Conservation (phyloP, 2,888 invertebrate genomes). For the Catocala nupta region DNA sequence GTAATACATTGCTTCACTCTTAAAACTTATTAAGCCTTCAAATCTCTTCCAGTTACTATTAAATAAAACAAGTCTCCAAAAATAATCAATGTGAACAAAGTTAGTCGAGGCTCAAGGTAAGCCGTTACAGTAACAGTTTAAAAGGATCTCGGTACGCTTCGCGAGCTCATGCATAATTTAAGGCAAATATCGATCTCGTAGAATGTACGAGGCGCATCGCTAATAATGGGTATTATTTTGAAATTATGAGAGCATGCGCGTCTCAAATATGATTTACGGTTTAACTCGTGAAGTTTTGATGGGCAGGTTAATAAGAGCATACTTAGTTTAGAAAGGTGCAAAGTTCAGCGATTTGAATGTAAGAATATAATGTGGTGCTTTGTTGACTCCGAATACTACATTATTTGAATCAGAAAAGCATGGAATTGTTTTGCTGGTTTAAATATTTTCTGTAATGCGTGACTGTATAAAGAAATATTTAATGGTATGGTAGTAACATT, state of each 20-base stretch:
- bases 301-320: slow-evolving; percentile 39
- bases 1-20: background rate
- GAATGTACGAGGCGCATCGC: slow-evolving; percentile 47
- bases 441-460: no score
- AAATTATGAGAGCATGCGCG: slow-evolving; percentile 48
- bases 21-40: slow-evolving; percentile 10
- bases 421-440: no score
- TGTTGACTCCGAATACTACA: no score
- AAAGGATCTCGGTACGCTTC: slow-evolving; percentile 56
- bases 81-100: slow-evolving; percentile 40
- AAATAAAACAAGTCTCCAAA: slow-evolving; percentile 23
- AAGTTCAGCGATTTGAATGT: background rate
- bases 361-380: no score
- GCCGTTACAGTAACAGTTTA: slow-evolving; percentile 55
- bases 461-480: no score
- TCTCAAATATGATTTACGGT: slow-evolving; percentile 47
- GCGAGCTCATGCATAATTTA: slow-evolving; percentile 67
- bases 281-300: slow-evolving; percentile 35
- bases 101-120: slow-evolving; percentile 37
- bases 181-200: slow-evolving; percentile 59
- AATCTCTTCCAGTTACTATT: slow-evolving; percentile 9
- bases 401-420: no score
- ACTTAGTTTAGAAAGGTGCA: slow-evolving; percentile 18
- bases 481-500: no score
- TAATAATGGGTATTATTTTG: slow-evolving; percentile 57